Evolutionary conservation across 2,888 invertebrate species (phyloP), one percentile per base, ranked within the genome.

Genomic region (Agrochola lychnidis): DNA sequence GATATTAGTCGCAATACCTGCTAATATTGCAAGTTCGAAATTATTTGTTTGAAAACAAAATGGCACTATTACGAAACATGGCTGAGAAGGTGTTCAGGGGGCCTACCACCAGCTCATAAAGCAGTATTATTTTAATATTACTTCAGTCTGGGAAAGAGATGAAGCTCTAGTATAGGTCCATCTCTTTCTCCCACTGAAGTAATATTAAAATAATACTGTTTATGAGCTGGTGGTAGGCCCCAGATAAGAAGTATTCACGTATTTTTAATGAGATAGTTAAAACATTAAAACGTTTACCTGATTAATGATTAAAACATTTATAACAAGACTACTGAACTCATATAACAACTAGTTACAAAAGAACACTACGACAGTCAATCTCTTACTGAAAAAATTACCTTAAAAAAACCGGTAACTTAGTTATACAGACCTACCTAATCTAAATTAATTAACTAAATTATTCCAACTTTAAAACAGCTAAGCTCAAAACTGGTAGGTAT

Each of bases 401-500:
- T 86, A 84, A 87, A 84, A 30, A 89, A 89, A 84, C 87, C 90
- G 90, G 91, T 93, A 92, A 92, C 89, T 89, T 89, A 90, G 67
- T 48, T 82, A 88, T 87, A 90, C 85, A 88, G 82, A 85, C 84
- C 89, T 89, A 86, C 84, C 89, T 89, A 90, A 89, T 84, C 87
- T 89, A 92, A 92, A 90, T 88, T 82, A 86, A 85, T 84, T 87
- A 90, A 91, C 90, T 92, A 90, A 92, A 88, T 90, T 88, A 89
- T 82, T 87, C 84, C 81, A 88, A 88, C 79, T 85, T 88, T 90
- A 91, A 89, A 90, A 91, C 86, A 83, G 87, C 90, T 93, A 91
- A 91, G 85, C 88, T 92, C 89, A 89, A 90, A 92, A 90, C 82
- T 90, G 86, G 76, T 88, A 89, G 93, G 94, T 92, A 93, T 92